phyloP scores from a whole-genome alignment of 2,113 vertebrate genomes.

The Lophotis ruficrista region DNA sequence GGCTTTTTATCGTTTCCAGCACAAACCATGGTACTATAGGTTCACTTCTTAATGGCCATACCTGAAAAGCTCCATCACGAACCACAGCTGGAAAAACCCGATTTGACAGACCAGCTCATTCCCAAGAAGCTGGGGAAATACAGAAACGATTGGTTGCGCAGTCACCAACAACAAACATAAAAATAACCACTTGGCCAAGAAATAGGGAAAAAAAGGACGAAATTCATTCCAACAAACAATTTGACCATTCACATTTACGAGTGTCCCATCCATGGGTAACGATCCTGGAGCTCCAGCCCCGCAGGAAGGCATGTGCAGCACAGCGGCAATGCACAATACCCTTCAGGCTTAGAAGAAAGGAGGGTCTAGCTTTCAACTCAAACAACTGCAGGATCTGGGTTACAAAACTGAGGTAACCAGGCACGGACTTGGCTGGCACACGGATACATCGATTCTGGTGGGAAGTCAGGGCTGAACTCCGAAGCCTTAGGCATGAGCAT shows the following conservation, averaged over 20 bases:
- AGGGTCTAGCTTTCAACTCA: background rate
- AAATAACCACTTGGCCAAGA: background rate
- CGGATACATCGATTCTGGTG: background rate
- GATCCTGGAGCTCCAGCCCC: background rate
- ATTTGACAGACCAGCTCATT: background rate
- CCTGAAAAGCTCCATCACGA: background rate
- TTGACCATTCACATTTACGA: background rate
- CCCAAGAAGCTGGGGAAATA: background rate
- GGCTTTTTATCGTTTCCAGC: background rate
- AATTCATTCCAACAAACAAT: background rate
- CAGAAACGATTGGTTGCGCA: background rate
- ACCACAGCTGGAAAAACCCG: background rate
- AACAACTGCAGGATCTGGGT: background rate
- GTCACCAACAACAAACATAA: background rate
- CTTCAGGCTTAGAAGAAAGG: background rate
- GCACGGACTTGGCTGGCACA: background rate
- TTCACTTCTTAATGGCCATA: background rate
- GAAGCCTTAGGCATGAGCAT: background rate
- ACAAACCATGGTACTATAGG: background rate
- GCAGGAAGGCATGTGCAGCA: rapidly evolving
- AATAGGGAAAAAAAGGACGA: background rate
- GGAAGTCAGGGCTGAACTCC: background rate
- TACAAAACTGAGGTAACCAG: background rate
- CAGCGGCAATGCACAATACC: background rate
- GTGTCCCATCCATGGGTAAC: background rate